Evolutionary conservation across 2,888 invertebrate genomes (phyloP).

Genomic region (Carcina quercana): DNA sequence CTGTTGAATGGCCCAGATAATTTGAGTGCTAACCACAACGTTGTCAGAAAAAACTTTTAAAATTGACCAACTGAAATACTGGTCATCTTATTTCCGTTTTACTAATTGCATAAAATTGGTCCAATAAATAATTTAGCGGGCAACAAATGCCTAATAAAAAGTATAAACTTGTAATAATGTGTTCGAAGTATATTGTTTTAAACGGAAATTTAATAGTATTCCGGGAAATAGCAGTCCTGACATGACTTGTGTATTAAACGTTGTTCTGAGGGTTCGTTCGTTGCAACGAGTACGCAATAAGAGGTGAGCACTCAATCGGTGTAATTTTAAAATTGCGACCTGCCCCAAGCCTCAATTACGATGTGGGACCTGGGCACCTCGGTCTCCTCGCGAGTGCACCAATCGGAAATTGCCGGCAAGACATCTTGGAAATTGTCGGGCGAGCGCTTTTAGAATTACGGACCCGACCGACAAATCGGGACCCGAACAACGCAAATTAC

Average conservation of each 20-base stretch:
- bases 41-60: constrained; percentile 17
- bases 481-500: constrained; percentile 59
- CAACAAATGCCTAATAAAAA: constrained; percentile 21
- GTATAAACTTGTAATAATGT: too few relatives aligned
- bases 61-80: constrained; percentile 1
- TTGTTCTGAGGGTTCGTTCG: constrained; percentile 40
- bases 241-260: constrained; percentile 40
- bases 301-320: constrained; percentile 57
- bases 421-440: constrained; percentile 55
- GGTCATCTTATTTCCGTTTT: background rate
- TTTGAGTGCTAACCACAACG: constrained; percentile 38
- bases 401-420: constrained; percentile 59
- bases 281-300: constrained; percentile 34
- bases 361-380: constrained; percentile 40
- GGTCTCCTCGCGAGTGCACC: constrained; percentile 42
- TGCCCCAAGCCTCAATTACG: constrained; percentile 61
- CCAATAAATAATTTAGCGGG: background rate
- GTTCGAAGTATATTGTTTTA: constrained; percentile 39
- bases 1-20: constrained; percentile 38
- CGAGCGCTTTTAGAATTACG: constrained; percentile 49
- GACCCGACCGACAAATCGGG: constrained; percentile 54
- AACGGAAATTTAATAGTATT: constrained; percentile 41
- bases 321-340: constrained; percentile 67
- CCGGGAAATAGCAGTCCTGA: constrained; percentile 37
- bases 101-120: background rate